Evolutionary conservation across 2,113 vertebrate genomes (phyloP).

Genomic region (Chaetodon auriga): DNA sequence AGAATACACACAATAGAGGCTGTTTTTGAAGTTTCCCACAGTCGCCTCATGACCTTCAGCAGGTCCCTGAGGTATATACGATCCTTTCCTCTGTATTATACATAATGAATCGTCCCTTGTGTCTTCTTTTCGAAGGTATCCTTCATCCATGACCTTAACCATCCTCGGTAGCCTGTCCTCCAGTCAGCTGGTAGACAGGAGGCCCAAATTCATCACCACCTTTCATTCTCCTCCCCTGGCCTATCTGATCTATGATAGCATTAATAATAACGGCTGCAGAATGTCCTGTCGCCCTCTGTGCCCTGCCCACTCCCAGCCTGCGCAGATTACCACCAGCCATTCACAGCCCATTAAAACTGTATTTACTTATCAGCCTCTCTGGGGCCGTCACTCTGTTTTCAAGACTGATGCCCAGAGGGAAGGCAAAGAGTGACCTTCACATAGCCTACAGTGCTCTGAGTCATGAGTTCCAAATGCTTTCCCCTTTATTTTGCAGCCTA

Average conservation of each 20-base stretch:
- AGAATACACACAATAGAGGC: slow-evolving; percentile 13
- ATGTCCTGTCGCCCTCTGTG: slow-evolving; percentile 72
- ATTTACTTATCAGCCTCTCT: slow-evolving; percentile 85
- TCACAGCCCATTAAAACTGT: slow-evolving; percentile 83
- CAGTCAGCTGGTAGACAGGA: slow-evolving; percentile 67
- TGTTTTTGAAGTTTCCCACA: slow-evolving; percentile 39
- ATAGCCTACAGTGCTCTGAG: slow-evolving; percentile 39
- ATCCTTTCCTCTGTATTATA: slow-evolving; percentile 50
- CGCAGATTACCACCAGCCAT: slow-evolving; percentile 80
- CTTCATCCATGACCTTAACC: slow-evolving; percentile 79
- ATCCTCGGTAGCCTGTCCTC: slow-evolving; percentile 60
- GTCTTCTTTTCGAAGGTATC: slow-evolving; percentile 63
- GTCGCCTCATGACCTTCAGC: slow-evolving; percentile 56
- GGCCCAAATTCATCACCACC: slow-evolving; percentile 79
- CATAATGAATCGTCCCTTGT: slow-evolving; percentile 69
- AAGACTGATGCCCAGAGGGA: slow-evolving; percentile 77
- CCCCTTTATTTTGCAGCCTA: slow-evolving; percentile 36
- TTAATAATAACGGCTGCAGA: slow-evolving; percentile 83
- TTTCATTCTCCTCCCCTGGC: slow-evolving; percentile 72
- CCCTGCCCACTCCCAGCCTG: slow-evolving; percentile 61
- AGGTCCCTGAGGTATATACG: slow-evolving; percentile 21
- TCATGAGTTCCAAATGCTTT: slow-evolving; percentile 46
- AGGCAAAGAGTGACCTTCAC: slow-evolving; percentile 79
- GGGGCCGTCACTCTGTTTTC: slow-evolving; percentile 77
- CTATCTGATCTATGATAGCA: slow-evolving; percentile 86